Base-by-base conservation (phyloP, 1,140 invertebrate species). In the Pararge aegeria region DNA sequence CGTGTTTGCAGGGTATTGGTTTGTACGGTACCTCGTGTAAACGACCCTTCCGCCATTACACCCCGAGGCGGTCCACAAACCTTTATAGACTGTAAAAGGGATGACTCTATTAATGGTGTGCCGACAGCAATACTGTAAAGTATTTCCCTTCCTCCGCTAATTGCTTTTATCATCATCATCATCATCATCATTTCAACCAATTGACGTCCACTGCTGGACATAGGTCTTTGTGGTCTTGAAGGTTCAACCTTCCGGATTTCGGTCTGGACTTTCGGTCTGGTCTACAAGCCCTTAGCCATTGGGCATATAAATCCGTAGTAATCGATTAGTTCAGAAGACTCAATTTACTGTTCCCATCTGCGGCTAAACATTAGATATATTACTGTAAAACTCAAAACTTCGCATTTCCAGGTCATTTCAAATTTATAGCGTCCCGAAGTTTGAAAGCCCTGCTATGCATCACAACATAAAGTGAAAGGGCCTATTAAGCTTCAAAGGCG, bases 11-110 rank as follows among this genome's bases (percentile, higher is more conserved):
- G 38, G 5, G 15, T 42, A 42, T 42, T 6, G 13, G 38, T 42
- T 42, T 16, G 38, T 42, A 5, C 2, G 5, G n/a, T 13, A 18
- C 2, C 15, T 4, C 15, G 16, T 15, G 37, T 40, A 18, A 40
- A 15, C 38, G 38, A 16, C 38, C 38, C 16, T n/a, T 7, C 5
- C 16, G 16, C 13, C 16, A 5, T 42, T 42, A 16, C 10, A 4
- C 38, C 13, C 38, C 4, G 38, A 18, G 16, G 5, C 38, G 12
- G 13, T 18, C 38, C 16, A 42, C 38, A 42, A 42, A 42, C 38
- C 38, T 42, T 42, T 42, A 42, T 42, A 5, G 38, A 16, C 38
- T 42, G 38, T 42, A 42, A 42, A 42, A 42, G 38, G 13, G 38
- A 18, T 18, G 15, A 42, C 38, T 18, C 5, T 42, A 42, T 18